Evolutionary conservation across 1,140 invertebrate genomes (phyloP).

Genomic region (Neodiprion fabricii): DNA sequence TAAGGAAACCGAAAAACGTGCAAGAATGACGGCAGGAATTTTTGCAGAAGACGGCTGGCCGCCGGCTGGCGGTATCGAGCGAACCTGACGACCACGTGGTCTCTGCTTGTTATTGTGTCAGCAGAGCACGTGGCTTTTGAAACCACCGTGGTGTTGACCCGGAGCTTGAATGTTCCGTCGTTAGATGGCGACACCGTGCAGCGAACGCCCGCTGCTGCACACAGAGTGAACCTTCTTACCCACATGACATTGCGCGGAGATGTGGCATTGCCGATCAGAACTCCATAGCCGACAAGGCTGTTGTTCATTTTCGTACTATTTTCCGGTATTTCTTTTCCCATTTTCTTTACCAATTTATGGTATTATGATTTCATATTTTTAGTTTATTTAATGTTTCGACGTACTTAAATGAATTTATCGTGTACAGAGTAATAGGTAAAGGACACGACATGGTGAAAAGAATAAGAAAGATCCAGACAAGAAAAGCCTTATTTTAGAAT

Average conservation of each 20-base stretch:
- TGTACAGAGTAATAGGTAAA: no score
- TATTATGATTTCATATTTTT: no score
- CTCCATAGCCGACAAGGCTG: no score
- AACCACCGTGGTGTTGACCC: background rate
- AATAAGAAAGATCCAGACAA: no score
- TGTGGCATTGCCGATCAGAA: background rate
- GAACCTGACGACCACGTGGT: background rate
- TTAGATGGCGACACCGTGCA: background rate
- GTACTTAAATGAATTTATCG: no score
- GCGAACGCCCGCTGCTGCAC: background rate
- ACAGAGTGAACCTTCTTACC: background rate
- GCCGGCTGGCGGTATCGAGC: constrained; percentile 6
- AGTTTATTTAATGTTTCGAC: no score
- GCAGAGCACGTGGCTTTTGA: background rate
- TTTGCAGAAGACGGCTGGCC: background rate
- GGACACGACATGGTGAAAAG: no score
- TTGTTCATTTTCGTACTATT: background rate
- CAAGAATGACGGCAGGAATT: no score
- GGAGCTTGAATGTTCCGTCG: background rate
- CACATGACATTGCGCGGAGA: background rate
- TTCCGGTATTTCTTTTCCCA: background rate
- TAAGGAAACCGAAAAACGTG: no score
- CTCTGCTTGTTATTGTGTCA: background rate
- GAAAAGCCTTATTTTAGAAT: no score
- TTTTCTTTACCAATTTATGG: no score